Conservation (phyloP, 1,140 invertebrate genomes). For the Vanessa tameamea region DNA sequence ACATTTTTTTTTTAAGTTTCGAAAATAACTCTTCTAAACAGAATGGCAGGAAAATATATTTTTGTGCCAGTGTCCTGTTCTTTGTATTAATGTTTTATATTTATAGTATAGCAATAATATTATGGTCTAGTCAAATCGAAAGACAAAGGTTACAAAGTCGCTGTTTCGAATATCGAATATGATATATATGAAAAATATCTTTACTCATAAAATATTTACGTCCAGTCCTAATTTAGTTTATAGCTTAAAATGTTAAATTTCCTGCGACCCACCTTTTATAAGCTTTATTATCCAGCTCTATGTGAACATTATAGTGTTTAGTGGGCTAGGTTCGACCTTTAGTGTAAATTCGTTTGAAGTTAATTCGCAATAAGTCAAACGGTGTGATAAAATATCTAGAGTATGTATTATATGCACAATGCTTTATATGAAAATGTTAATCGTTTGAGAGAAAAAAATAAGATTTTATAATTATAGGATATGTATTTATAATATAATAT, state of each 20-base stretch:
- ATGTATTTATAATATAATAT: background rate
- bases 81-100: no score
- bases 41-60: no score
- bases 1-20: no score
- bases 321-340: slow-evolving; percentile 32
- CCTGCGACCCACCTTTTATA: slow-evolving; percentile 11
- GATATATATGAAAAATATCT: no score
- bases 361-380: slow-evolving; percentile 29
- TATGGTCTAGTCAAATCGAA: no score
- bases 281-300: slow-evolving; percentile 12
- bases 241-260: background rate
- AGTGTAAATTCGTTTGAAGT: slow-evolving; percentile 23
- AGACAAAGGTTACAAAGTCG: no score
- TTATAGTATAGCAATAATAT: no score
- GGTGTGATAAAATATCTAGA: slow-evolving; percentile 5
- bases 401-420: background rate
- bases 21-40: no score
- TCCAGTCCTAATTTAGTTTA: background rate
- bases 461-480: no score
- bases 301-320: slow-evolving; percentile 10
- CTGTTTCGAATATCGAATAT: no score
- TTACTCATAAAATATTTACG: background rate
- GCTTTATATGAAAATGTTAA: background rate
- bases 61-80: no score
- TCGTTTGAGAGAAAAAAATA: background rate